Evolutionary conservation across 2,113 vertebrate genomes (phyloP).

Genomic region (Oncorhynchus mykiss): DNA sequence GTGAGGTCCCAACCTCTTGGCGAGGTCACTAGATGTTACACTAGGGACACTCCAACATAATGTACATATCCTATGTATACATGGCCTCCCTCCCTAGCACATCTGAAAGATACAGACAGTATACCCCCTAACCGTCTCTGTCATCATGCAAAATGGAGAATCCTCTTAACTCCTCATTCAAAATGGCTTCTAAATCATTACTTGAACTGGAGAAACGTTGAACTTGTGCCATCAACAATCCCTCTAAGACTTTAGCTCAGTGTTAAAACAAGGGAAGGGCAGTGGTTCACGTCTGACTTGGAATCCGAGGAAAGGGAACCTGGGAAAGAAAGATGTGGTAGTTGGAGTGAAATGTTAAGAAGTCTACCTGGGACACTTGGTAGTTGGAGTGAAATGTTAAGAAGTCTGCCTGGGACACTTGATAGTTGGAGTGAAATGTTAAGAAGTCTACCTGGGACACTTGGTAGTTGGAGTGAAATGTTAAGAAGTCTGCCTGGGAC

Average conservation of each 20-base stretch:
- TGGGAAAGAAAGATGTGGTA: background rate
- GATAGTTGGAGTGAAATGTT: no score
- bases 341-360: no score
- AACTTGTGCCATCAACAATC: background rate
- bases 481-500: no score
- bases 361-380: no score
- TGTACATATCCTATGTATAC: constrained; percentile 49
- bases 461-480: no score
- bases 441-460: no score
- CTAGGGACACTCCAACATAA: constrained; percentile 14
- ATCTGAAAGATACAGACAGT: background rate
- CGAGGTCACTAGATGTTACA: background rate
- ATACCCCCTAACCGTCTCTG: background rate
- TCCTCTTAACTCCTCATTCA: background rate
- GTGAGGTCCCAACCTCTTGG: background rate
- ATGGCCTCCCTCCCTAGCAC: constrained; percentile 3
- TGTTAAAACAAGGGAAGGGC: background rate
- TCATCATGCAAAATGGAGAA: background rate
- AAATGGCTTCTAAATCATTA: background rate
- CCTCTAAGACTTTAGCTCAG: background rate
- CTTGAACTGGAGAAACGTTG: background rate
- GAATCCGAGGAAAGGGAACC: background rate
- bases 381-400: no score
- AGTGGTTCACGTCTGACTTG: no score
- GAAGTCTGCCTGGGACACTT: no score